phyloP scores from a whole-genome alignment of 2,888 invertebrate species.

The Malacosoma neustria region DNA sequence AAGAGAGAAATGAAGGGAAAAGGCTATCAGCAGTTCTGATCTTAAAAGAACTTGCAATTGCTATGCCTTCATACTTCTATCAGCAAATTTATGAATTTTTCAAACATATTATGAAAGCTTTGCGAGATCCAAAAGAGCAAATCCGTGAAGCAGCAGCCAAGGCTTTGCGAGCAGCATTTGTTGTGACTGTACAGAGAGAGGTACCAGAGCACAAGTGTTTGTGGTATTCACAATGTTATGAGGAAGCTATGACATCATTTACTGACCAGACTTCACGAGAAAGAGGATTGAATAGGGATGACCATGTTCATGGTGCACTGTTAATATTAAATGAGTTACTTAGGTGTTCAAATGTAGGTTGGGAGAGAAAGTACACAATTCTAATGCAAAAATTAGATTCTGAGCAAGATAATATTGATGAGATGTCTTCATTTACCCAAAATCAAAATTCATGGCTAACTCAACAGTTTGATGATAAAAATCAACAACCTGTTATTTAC shows the following conservation, averaged over 20 bases:
- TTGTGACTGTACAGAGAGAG: constrained; percentile 96
- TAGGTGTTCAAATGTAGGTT: constrained; percentile 89
- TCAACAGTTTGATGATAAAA: constrained; percentile 47
- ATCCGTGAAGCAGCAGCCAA: constrained; percentile 95
- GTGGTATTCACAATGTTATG: constrained; percentile 95
- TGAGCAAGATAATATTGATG: constrained; percentile 61
- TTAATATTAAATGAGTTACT: constrained; percentile 95
- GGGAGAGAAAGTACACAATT: constrained; percentile 87
- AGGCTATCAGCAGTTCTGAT: constrained; percentile 94
- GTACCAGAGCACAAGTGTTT: constrained; percentile 90
- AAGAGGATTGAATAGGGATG: constrained; percentile 87
- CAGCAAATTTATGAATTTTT: constrained; percentile 94
- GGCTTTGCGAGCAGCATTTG: constrained; percentile 93
- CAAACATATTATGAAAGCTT: constrained; percentile 91
- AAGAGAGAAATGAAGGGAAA: constrained; percentile 92
- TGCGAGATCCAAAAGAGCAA: constrained; percentile 91
- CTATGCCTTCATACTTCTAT: constrained; percentile 98
- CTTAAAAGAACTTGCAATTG: constrained; percentile 92
- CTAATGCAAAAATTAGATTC: constrained; percentile 78
- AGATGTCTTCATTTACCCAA: constrained; percentile 68
- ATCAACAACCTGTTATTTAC: constrained; percentile 55
- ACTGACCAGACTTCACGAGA: constrained; percentile 71
- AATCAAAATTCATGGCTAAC: constrained; percentile 47
- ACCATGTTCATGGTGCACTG: constrained; percentile 93
- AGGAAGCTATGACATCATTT: constrained; percentile 88